A percentile compares a stretch with the other conserved stretches of the same genome.
Conservation (phyloP, 92 coral and sea anemone species). For the Porites evermanni region DNA sequence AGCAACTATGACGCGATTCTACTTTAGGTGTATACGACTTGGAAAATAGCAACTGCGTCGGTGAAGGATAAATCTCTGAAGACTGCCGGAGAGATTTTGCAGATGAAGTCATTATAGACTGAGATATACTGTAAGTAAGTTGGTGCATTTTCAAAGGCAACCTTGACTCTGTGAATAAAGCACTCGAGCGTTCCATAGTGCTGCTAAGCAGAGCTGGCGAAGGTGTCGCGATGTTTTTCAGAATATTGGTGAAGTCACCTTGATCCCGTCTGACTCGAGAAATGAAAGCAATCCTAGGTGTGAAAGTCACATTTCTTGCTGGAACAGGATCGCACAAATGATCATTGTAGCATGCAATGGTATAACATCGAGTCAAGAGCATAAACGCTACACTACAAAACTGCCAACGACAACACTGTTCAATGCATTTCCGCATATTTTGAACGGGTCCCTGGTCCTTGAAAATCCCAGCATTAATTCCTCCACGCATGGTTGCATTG, state of each 20-base stretch:
- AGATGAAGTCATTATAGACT: not conserved
- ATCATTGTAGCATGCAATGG: slow-evolving; percentile 79
- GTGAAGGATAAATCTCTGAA: slow-evolving; percentile 22
- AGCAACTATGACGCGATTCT: slow-evolving; percentile 48
- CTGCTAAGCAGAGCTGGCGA: not conserved
- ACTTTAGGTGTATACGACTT: slow-evolving; percentile 9
- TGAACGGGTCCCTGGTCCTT: slow-evolving; percentile 88
- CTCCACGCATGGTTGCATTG: slow-evolving; percentile 85
- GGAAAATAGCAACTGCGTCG: slow-evolving; percentile 41
- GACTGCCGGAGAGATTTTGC: not conserved
- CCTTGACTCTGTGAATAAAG: not conserved
- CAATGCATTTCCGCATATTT: slow-evolving; percentile 87
- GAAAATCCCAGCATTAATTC: slow-evolving; percentile 82
- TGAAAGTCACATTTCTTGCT: slow-evolving; percentile 70
- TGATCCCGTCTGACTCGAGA: slow-evolving; percentile 79
- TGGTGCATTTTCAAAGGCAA: not conserved
- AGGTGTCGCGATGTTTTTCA: slow-evolving; percentile 18
- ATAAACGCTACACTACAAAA: slow-evolving; percentile 90
- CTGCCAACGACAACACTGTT: slow-evolving; percentile 93
- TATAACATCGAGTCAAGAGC: slow-evolving; percentile 85
- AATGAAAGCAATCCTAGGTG: slow-evolving; percentile 76
- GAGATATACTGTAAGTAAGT: not conserved
- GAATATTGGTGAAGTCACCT: slow-evolving; percentile 34
- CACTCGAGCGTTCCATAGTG: not conserved
- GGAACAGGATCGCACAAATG: slow-evolving; percentile 79